Conservation (phyloP, 2,797 vertebrate genomes). For the Alca torda region DNA sequence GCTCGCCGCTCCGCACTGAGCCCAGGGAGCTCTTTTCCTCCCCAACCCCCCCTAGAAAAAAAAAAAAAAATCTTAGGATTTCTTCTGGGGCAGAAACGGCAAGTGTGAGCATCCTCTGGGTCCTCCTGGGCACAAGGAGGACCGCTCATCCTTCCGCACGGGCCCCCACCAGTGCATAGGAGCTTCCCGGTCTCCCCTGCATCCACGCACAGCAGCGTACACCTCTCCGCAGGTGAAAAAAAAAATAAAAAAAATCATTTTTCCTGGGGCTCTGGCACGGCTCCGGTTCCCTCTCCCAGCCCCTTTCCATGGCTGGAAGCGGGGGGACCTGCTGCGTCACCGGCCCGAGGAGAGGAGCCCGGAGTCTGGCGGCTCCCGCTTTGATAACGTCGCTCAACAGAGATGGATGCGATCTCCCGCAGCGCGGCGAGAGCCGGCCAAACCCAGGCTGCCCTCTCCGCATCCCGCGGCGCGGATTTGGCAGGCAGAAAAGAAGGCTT, state of each 20-base stretch:
- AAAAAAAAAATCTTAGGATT: too few relatives aligned
- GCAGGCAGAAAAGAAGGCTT: background rate
- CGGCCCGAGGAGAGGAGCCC: background rate
- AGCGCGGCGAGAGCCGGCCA: background rate
- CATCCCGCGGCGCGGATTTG: background rate
- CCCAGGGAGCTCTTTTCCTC: too few relatives aligned
- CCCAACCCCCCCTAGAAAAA: too few relatives aligned
- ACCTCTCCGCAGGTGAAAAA: background rate
- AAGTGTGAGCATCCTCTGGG: background rate
- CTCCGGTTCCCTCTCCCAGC: background rate
- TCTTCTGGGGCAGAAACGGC: background rate
- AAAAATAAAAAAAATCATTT: background rate
- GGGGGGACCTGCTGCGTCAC: background rate
- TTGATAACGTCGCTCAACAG: background rate
- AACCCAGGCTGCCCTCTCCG: background rate
- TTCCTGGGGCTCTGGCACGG: background rate
- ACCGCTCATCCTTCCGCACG: rapidly evolving
- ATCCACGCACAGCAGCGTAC: background rate
- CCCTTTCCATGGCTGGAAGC: background rate
- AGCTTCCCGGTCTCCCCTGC: background rate
- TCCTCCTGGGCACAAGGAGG: background rate
- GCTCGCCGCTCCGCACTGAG: background rate
- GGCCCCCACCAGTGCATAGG: background rate
- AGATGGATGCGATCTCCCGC: background rate
- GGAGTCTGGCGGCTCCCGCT: background rate